A percentile compares a stretch with the other conserved stretches of the same genome.
Conservation (phyloP, 2,797 vertebrate genomes). For the Malacoraja senta region DNA sequence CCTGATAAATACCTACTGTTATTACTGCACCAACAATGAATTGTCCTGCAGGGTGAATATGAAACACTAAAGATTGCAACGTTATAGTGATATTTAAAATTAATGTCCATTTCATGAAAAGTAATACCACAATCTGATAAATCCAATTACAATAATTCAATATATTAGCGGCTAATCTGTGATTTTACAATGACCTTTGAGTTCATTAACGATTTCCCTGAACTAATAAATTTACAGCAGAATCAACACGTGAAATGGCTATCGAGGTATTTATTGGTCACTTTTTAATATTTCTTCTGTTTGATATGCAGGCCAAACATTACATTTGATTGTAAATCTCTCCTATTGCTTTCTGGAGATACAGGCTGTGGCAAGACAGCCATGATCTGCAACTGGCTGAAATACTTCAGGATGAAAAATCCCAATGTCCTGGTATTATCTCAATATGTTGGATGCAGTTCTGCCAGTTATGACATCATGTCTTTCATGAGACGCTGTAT, state of each 20-base stretch:
- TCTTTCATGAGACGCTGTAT: slow-evolving; percentile 49
- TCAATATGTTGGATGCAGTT: slow-evolving; percentile 50
- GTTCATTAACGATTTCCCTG: background rate
- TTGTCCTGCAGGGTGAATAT: background rate
- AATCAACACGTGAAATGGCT: background rate
- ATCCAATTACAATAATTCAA: background rate
- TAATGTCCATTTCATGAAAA: background rate
- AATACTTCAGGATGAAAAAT: slow-evolving; percentile 44
- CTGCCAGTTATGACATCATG: slow-evolving; percentile 47
- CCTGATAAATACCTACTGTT: background rate
- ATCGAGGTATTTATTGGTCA: background rate
- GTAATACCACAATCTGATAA: background rate
- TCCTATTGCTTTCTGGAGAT: slow-evolving; percentile 52
- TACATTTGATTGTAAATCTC: slow-evolving; percentile 43
- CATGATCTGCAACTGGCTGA: slow-evolving; percentile 49
- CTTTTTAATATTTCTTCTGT: slow-evolving; percentile 25
- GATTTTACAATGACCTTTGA: background rate
- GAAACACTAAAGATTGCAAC: background rate
- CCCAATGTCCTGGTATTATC: slow-evolving; percentile 43
- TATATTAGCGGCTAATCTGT: background rate
- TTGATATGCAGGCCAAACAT: slow-evolving; percentile 41
- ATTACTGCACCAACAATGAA: background rate
- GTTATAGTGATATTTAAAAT: background rate
- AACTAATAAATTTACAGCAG: background rate
- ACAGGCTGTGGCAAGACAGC: slow-evolving; percentile 54